Evolutionary conservation across 2,797 vertebrate genomes (phyloP), one percentile per base, ranked within the genome.

Genomic region (Alfaro cultratus): DNA sequence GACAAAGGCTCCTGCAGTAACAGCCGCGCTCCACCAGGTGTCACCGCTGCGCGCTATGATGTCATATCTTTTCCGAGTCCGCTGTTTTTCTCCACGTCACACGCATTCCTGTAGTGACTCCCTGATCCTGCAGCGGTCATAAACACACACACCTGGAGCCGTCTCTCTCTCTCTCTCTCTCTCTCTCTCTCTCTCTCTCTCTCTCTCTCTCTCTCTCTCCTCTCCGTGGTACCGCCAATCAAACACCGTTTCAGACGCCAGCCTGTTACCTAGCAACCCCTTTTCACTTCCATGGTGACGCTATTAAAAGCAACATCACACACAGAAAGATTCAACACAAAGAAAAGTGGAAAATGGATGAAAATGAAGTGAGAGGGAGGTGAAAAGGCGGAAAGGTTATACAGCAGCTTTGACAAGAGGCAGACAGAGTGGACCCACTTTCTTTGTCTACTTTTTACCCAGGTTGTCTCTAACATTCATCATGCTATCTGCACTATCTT

Each of bases 221-320:
- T 73, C 74, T 41, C 87, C 79, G 75, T 87, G 80, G 89, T 91
- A 84, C 83, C 83, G 77, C 91, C 93, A 92, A 93, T 95, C 92
- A 92, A 90, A 91, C 90, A 86, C 86, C 82, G 75, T 88, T 90
- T 88, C 85, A 94, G 95, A 95, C 92, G 94, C 95, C 89, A 90
- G 93, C 92, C 92, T 92, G 96, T 96, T 96, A 80, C 96, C 92
- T 95, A 95, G 96, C 95, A 96, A 96, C 96, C 89, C 78, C 85
- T 86, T 88, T 81, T 92, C 92, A 92, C 90, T 94, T 94, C 94
- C 91, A 92, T 93, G 92, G 95, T 67, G 91, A 94, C 92, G 95
- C 95, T 95, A 95, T 95, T 94, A 94, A 96, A 96, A 94, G 94
- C 89, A 91, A 75, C 90, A 88, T 53, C 80, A 79, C 79, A 78